Percentiles rank a stretch among this genome's conserved stretches.
phyloP scores from a whole-genome alignment of 2,888 invertebrate genomes.

The Physocephala rufipes region DNA sequence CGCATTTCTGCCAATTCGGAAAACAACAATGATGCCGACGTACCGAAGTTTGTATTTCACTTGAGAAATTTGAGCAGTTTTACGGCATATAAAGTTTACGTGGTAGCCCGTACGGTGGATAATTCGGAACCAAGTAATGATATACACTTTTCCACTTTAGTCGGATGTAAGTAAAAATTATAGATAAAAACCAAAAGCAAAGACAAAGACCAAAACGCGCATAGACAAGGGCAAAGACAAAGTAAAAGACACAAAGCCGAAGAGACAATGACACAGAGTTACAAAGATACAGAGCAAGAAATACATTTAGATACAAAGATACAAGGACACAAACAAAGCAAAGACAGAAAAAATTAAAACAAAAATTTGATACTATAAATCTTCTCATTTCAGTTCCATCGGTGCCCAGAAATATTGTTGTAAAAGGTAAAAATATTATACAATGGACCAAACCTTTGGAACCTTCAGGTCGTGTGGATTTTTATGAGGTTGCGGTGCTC shows the following conservation, averaged over 20 bases:
- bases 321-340: too few relatives aligned
- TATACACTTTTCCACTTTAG: constrained; percentile 70
- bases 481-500: constrained; percentile 68
- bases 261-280: too few relatives aligned
- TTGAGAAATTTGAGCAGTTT: constrained; percentile 69
- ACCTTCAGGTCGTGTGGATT: constrained; percentile 69
- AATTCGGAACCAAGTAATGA: constrained; percentile 72
- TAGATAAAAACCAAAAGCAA: not conserved
- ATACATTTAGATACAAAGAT: too few relatives aligned
- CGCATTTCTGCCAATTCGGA: constrained; percentile 37
- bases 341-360: not conserved
- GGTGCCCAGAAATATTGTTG: constrained; percentile 43
- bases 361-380: not conserved
- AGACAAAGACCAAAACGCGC: too few relatives aligned
- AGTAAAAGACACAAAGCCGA: too few relatives aligned
- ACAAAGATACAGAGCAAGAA: too few relatives aligned
- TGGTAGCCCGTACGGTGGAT: constrained; percentile 76
- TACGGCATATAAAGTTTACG: constrained; percentile 74
- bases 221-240: too few relatives aligned
- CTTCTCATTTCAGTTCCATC: constrained; percentile 54
- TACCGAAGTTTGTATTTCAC: constrained; percentile 49
- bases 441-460: constrained; percentile 68
- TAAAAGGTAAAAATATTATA: constrained; percentile 44
- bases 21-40: constrained; percentile 41
- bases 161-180: constrained; percentile 67